phyloP scores from a whole-genome alignment of 1,140 invertebrate genomes.

The Papilio dardanus region DNA sequence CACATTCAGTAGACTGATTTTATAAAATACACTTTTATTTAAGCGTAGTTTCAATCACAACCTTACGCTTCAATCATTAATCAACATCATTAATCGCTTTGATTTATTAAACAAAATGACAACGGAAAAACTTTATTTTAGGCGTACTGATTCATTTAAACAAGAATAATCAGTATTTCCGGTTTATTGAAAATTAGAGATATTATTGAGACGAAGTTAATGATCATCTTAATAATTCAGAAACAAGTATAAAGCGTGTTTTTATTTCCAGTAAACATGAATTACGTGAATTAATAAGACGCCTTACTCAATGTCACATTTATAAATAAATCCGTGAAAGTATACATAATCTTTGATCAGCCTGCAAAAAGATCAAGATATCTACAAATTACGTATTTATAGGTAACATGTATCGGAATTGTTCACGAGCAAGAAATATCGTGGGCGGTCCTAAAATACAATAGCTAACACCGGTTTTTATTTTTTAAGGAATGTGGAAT shows the following conservation, averaged over 20 bases:
- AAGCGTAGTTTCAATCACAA: background rate
- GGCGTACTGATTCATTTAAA: background rate
- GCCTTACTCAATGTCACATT: background rate
- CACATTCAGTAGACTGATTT: background rate
- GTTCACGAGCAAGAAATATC: background rate
- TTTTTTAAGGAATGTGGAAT: background rate
- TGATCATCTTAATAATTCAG: background rate
- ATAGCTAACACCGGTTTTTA: background rate
- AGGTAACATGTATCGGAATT: background rate
- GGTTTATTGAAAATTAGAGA: background rate
- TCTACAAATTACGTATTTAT: background rate
- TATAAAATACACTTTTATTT: background rate
- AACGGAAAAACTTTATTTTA: background rate
- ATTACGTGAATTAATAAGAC: background rate
- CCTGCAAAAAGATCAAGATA: background rate
- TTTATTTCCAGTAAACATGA: background rate
- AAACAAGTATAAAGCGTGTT: background rate
- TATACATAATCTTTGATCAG: background rate
- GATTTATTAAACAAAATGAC: background rate
- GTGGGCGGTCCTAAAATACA: background rate
- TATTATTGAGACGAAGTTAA: background rate
- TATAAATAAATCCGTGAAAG: background rate
- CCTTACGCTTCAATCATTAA: background rate
- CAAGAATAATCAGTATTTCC: background rate
- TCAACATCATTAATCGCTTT: background rate